A percentile compares a stretch with the other conserved stretches of the same genome.
phyloP scores from a whole-genome alignment of 2,797 vertebrate species.

The Diceros bicornis region DNA sequence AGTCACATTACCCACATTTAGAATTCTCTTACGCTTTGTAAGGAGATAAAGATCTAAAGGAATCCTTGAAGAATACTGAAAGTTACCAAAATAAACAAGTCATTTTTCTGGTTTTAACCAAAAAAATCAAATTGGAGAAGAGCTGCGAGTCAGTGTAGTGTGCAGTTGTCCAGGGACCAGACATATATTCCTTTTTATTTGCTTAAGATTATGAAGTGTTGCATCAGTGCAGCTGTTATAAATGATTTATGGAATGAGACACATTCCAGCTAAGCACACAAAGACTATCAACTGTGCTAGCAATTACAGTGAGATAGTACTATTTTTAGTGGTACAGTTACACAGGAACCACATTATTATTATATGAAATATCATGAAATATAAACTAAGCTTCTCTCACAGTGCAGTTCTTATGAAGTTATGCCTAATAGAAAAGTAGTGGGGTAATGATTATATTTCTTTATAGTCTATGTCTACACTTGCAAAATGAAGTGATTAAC shows the following conservation, averaged over 20 bases:
- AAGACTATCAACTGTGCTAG: conserved; percentile 63
- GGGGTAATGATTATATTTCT: conserved; percentile 66
- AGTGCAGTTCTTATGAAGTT: conserved; percentile 69
- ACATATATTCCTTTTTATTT: conserved; percentile 79
- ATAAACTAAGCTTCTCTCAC: conserved; percentile 63
- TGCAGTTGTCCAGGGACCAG: conserved; percentile 69
- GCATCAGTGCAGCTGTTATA: conserved; percentile 76
- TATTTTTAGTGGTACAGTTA: conserved; percentile 78
- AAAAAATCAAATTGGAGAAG: conserved; percentile 31
- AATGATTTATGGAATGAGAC: conserved; percentile 84
- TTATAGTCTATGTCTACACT: background rate
- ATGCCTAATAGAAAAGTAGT: background rate
- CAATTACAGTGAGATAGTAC: conserved; percentile 62
- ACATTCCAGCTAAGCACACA: conserved; percentile 74
- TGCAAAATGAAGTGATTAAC: conserved; percentile 44
- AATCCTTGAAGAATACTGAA: conserved; percentile 67
- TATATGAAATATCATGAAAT: conserved; percentile 74
- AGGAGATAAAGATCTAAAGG: conserved; percentile 57
- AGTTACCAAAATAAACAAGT: conserved; percentile 46
- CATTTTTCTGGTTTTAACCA: conserved; percentile 18
- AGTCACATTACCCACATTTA: background rate
- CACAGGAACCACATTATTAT: conserved; percentile 68
- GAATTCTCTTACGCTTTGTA: conserved; percentile 48
- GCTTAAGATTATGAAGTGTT: conserved; percentile 78
- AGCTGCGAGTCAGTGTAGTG: conserved; percentile 31